These are phyloP conservation scores for Dasysyrphus albostriatus DNA, from an alignment of 2,888 invertebrate genomes.

Conservation along the genomic window DNA sequence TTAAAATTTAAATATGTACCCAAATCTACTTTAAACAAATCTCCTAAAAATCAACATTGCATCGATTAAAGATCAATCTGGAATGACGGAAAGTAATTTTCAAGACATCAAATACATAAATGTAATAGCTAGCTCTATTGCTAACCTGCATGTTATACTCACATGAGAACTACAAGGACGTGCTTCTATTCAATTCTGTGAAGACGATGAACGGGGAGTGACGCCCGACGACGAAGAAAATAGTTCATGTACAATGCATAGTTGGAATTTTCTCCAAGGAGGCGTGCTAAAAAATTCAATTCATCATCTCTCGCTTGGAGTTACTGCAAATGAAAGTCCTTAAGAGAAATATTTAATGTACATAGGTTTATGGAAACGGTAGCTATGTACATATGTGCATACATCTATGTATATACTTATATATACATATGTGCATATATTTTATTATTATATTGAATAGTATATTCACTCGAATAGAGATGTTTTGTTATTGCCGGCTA, in stretches of 20 bases:
- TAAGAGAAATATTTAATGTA: background rate
- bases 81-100: constrained; percentile 39
- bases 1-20: constrained; percentile 15
- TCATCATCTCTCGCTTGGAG: constrained; percentile 29
- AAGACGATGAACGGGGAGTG: no score
- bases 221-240: no score
- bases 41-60: background rate
- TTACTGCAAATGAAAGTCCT: constrained; percentile 36
- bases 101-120: constrained; percentile 27
- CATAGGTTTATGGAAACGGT: background rate
- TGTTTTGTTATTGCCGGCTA: background rate
- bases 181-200: background rate
- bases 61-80: constrained; percentile 38
- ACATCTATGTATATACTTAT: no score
- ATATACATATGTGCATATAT: no score
- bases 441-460: background rate
- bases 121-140: constrained; percentile 10
- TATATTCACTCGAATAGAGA: background rate
- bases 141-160: constrained; percentile 18
- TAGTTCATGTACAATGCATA: constrained; percentile 23
- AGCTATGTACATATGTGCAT: no score
- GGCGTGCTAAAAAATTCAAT: constrained; percentile 39
- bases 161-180: constrained; percentile 17
- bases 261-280: constrained; percentile 44
- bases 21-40: background rate